Percentiles rank a stretch among this genome's conserved stretches.
Conservation (phyloP, 1,140 invertebrate species). For the Apis cerana region DNA sequence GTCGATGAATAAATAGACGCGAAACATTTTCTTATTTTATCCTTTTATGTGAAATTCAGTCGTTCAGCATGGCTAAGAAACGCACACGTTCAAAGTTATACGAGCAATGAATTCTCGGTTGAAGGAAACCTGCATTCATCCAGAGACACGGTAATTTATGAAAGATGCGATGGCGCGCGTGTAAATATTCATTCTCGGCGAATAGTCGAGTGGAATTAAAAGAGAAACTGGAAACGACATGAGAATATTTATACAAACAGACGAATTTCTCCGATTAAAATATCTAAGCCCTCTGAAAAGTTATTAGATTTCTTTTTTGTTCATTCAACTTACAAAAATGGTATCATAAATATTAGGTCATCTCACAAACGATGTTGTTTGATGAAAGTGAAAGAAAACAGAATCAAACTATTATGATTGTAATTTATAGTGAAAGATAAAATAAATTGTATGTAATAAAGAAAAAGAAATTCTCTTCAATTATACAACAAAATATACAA, state of each 20-base stretch:
- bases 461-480: no score
- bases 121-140: constrained; percentile 1
- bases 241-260: neutral
- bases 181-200: neutral
- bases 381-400: no score
- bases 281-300: no score
- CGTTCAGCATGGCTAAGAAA: neutral
- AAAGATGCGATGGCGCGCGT: neutral
- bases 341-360: no score
- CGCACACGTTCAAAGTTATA: neutral
- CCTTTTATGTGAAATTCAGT: neutral
- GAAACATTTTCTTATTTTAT: neutral
- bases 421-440: no score
- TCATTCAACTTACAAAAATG: no score
- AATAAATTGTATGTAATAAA: no score
- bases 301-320: no score
- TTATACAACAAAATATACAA: no score
- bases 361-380: no score
- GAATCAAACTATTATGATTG: no score
- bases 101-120: neutral
- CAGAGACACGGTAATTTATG: neutral
- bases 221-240: neutral
- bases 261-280: no score
- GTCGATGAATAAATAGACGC: neutral
- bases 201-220: neutral